Conservation (phyloP, 1,140 invertebrate genomes). For the Aphelenchoides fujianensis region DNA sequence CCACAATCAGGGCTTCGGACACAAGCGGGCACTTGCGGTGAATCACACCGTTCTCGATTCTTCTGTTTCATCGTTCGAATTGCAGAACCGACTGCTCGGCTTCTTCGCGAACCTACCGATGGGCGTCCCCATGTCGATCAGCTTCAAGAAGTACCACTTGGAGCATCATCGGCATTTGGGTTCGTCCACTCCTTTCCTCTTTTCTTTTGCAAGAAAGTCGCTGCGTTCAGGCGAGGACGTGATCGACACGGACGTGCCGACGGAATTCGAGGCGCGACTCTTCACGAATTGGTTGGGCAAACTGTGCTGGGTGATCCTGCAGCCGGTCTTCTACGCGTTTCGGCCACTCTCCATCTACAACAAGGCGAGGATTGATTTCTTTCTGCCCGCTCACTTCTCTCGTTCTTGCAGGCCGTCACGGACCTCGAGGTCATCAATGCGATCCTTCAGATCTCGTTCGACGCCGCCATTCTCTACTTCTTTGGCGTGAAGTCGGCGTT, state of each 20-base stretch:
- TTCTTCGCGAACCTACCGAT: constrained; percentile 96
- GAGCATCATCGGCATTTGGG: constrained; percentile 80
- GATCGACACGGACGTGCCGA: constrained; percentile 92
- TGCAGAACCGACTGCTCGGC: constrained; percentile 72
- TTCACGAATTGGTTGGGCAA: constrained; percentile 92
- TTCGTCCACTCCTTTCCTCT: constrained; percentile 23
- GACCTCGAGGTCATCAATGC: constrained; percentile 80
- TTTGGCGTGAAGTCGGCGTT: constrained; percentile 76
- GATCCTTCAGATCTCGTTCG: constrained; percentile 73
- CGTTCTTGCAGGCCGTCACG: constrained; percentile 67
- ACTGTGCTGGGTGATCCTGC: constrained; percentile 84
- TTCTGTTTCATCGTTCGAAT: neutral
- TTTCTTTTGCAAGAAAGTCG: neutral
- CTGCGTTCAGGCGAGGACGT: constrained; percentile 73
- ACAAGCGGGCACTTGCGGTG: constrained; percentile 70
- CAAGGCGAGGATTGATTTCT: too few species aligned
- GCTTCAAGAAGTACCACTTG: constrained; percentile 91
- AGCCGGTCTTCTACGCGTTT: constrained; percentile 93
- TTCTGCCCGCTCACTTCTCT: constrained; percentile 14
- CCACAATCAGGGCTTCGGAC: constrained; percentile 94
- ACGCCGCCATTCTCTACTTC: constrained; percentile 58
- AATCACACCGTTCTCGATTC: constrained; percentile 19
- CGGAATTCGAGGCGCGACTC: constrained; percentile 82
- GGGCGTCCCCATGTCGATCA: constrained; percentile 87
- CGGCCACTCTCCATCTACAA: constrained; percentile 86